Percentiles rank a stretch among this genome's conserved stretches.
phyloP scores from a whole-genome alignment of 2,888 invertebrate genomes.

The Noctuana brunneofusca region DNA sequence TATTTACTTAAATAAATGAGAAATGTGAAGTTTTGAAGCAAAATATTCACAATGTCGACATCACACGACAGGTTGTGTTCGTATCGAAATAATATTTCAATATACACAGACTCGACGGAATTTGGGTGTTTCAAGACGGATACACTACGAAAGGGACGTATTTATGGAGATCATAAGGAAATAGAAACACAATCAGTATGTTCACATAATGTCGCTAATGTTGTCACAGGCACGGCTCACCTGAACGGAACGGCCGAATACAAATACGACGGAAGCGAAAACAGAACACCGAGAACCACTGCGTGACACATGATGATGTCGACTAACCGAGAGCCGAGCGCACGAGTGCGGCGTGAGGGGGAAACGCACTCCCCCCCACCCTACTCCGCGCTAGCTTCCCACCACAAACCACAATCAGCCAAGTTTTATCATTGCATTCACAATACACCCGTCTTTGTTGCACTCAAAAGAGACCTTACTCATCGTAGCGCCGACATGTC shows the following conservation, averaged over 20 bases:
- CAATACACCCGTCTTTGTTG: slow-evolving; percentile 32
- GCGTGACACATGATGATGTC: slow-evolving; percentile 70
- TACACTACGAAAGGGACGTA: neutral
- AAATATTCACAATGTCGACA: slow-evolving; percentile 11
- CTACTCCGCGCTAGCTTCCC: neutral
- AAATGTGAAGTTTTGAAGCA: neutral
- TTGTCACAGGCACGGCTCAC: slow-evolving; percentile 53
- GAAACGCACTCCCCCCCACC: slow-evolving; percentile 22
- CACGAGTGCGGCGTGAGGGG: slow-evolving; percentile 9
- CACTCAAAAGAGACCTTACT: slow-evolving; percentile 5
- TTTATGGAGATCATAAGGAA: neutral
- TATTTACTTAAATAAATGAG: neutral
- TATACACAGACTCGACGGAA: neutral
- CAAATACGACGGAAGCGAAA: slow-evolving; percentile 73
- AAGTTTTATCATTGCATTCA: slow-evolving; percentile 24
- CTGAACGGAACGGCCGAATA: slow-evolving; percentile 76
- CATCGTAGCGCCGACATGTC: slow-evolving; percentile 11
- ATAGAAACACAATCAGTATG: slow-evolving; percentile 10
- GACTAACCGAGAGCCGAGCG: slow-evolving; percentile 42
- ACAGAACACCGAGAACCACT: slow-evolving; percentile 72
- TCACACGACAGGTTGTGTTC: neutral
- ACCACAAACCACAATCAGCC: slow-evolving; percentile 17
- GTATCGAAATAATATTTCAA: neutral
- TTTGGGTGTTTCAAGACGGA: neutral
- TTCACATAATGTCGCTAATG: slow-evolving; percentile 27